Percentiles rank a stretch among this genome's conserved stretches.
These are phyloP conservation scores for Epizoanthus rinbou DNA, from an alignment of 92 coral and sea anemone species.

Conservation along the genomic window DNA sequence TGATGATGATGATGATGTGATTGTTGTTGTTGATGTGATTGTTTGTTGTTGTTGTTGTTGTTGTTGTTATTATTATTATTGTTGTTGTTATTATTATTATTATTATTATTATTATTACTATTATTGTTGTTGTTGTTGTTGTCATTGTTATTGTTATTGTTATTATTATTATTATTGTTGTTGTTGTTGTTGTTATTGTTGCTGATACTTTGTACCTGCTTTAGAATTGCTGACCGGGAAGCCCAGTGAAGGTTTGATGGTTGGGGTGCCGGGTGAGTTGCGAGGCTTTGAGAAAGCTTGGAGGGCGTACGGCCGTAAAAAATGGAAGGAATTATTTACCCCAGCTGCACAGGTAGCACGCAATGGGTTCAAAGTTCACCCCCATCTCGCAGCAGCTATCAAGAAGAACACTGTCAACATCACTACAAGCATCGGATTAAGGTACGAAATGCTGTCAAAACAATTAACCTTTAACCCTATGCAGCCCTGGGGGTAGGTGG, in stretches of 20 bases:
- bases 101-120: too few relatives aligned
- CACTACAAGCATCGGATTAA: slow-evolving; percentile 62
- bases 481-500: too few relatives aligned
- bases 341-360: slow-evolving; percentile 76
- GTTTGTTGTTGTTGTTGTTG: too few relatives aligned
- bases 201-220: too few relatives aligned
- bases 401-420: slow-evolving; percentile 59
- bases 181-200: too few relatives aligned
- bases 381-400: slow-evolving; percentile 63
- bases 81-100: too few relatives aligned
- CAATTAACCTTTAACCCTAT: background rate
- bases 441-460: slow-evolving; percentile 36
- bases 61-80: too few relatives aligned
- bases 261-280: slow-evolving; percentile 85
- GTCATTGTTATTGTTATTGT: too few relatives aligned
- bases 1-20: too few relatives aligned
- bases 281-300: slow-evolving; percentile 84
- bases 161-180: too few relatives aligned
- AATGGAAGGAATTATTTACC: slow-evolving; percentile 74
- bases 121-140: too few relatives aligned
- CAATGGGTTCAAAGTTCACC: slow-evolving; percentile 67
- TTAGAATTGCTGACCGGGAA: background rate
- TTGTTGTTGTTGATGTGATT: too few relatives aligned
- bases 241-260: slow-evolving; percentile 79
- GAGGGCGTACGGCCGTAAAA: slow-evolving; percentile 69